phyloP scores from a whole-genome alignment of 1,140 invertebrate genomes.

The Achatina immaculata region DNA sequence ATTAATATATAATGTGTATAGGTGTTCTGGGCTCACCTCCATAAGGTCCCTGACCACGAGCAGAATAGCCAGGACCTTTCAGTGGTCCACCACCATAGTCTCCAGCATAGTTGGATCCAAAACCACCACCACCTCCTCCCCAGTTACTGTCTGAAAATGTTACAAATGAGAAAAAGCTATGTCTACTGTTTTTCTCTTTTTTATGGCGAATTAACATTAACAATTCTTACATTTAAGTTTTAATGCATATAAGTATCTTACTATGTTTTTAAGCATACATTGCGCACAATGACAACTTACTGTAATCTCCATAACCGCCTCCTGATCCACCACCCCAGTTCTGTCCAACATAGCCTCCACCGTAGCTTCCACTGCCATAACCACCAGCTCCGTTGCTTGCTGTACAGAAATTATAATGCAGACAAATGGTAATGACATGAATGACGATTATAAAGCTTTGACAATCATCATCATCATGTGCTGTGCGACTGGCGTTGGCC shows the following conservation, averaged over 20 bases:
- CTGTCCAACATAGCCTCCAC: constrained; percentile 11
- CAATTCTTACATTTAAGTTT: too few relatives aligned
- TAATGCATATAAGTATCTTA: too few relatives aligned
- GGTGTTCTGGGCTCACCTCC: constrained; percentile 31
- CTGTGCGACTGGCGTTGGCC: too few relatives aligned
- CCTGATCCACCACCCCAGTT: constrained; percentile 9
- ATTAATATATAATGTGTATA: too few relatives aligned
- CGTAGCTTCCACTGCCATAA: constrained; percentile 18
- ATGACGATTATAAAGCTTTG: too few relatives aligned
- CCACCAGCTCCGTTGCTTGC: constrained; percentile 1
- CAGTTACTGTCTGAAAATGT: constrained; percentile 21
- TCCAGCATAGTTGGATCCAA: constrained; percentile 30
- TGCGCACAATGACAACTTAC: constrained; percentile 26
- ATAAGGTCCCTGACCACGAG: constrained; percentile 35
- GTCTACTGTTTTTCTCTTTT: too few relatives aligned
- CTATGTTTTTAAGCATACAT: too few relatives aligned
- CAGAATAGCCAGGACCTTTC: constrained; percentile 36
- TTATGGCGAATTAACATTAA: too few relatives aligned
- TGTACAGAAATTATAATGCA: too few relatives aligned
- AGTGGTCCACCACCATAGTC: constrained; percentile 37
- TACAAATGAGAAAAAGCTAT: too few relatives aligned
- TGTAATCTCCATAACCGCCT: constrained; percentile 39
- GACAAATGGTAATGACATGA: too few relatives aligned
- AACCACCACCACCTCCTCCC: constrained; percentile 31
- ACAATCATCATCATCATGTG: too few relatives aligned